Evolutionary conservation across 2,797 vertebrate genomes (phyloP).

Genomic region (Acanthiza pusilla): DNA sequence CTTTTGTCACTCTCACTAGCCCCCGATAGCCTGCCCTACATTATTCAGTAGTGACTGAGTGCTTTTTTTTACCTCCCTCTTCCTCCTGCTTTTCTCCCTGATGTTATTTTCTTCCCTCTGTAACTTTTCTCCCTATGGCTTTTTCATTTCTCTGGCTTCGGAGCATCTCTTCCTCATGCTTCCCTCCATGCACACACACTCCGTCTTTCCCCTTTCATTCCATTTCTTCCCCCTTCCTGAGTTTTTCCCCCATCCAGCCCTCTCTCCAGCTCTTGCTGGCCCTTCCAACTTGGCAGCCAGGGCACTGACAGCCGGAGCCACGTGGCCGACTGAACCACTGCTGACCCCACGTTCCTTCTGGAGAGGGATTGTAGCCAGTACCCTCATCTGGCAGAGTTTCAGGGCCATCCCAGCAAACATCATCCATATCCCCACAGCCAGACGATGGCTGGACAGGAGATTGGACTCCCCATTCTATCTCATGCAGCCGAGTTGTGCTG

Average conservation of each 20-base stretch:
- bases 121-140: neutral
- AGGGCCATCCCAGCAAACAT: neutral
- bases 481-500: fast-evolving
- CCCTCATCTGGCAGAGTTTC: neutral
- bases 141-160: neutral
- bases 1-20: conserved; percentile 27
- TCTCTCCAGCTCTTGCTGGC: neutral
- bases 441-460: neutral
- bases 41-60: conserved; percentile 20
- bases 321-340: fast-evolving
- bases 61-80: neutral
- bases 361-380: neutral
- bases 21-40: conserved; percentile 18
- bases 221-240: neutral
- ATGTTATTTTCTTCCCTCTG: neutral
- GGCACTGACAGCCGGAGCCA: fast-evolving
- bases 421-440: neutral
- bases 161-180: neutral
- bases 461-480: neutral
- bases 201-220: neutral
- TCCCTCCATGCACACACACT: fast-evolving
- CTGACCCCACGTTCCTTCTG: neutral
- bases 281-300: neutral
- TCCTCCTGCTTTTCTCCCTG: neutral
- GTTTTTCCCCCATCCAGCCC: neutral